These are phyloP conservation scores for Gambusia yucatana DNA, from an alignment of 2,797 vertebrate genomes.

Conservation along the genomic window DNA sequence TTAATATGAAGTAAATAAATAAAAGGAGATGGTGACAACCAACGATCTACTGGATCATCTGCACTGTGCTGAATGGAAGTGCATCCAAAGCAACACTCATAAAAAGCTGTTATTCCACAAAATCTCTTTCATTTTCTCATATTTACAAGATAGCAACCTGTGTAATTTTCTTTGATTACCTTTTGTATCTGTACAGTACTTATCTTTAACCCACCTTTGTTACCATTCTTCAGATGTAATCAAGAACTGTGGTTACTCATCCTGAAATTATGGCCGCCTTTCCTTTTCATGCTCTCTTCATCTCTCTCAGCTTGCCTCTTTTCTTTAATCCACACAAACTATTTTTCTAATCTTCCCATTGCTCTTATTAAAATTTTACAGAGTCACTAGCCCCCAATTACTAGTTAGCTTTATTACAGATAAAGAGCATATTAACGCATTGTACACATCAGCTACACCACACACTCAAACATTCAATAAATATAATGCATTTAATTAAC, in stretches of 20 bases:
- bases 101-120: neutral
- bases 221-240: neutral
- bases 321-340: conserved; percentile 18
- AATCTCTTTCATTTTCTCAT: neutral
- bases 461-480: conserved; percentile 24
- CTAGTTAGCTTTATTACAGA: conserved; percentile 24
- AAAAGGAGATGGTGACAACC: neutral
- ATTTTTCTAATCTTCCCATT: conserved; percentile 33
- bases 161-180: neutral
- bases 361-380: conserved; percentile 49
- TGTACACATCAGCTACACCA: conserved; percentile 4
- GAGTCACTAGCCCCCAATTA: conserved; percentile 56
- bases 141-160: neutral
- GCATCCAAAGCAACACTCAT: neutral
- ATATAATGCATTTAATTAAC: conserved; percentile 47
- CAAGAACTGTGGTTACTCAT: neutral
- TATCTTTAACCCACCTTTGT: neutral
- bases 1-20: neutral
- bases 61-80: neutral
- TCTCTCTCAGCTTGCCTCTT: conserved; percentile 2
- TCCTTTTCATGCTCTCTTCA: neutral
- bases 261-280: neutral
- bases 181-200: too few species aligned
- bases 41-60: neutral
- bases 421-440: conserved; percentile 35